Base-by-base conservation (phyloP, 2,888 invertebrate species). In the Leptopilina myrica region DNA sequence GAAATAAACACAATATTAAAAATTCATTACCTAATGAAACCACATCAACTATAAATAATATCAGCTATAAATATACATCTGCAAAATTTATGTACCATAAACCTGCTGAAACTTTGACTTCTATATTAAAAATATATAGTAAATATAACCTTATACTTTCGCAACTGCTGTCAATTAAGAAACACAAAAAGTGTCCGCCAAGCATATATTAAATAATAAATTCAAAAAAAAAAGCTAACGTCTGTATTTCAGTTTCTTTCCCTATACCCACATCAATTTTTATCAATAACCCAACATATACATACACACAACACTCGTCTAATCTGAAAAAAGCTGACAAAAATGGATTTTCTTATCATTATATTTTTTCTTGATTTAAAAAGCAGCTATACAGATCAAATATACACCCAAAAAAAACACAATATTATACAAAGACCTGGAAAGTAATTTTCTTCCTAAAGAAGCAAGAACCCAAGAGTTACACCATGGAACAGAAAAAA, bases 231-330 rank as follows among this genome's bases (percentile, higher is more conserved):
- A 62, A 62, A 62, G 20, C 6, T 7, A 59, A n/a, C 59, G 59
- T 62, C n/a, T n/a, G 59, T 62, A 62, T 62, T 33, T 33, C 33
- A 33, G 8, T 62, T 62, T 62, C n/a, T 62, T 15, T 20, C 8
- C 62, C 62, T 62, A 20, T 20, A 20, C 20, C 20, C 62, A 62
- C 62, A 62, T 62, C 8, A 62, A 20, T 62, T 62, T 62, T 62
- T 62, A 62, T 62, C 62, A 62, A 62, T 15, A 62, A 8, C 20
- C 62, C 20, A 20, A 20, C 20, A 1, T 20, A 20, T 20, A 62
- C 62, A 62, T 62, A 62, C 15, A 59, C 15, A 62, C 62, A 62
- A 62, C 20, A 62, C 15, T 62, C 8, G 62, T 62, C n/a, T 62
- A 62, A 62, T 62, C 62, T 62, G 7, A 15, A 62, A 62, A 20